Evolutionary conservation across 2,113 vertebrate species (phyloP), one percentile per base, ranked within the genome.

Genomic region (Indicator indicator): DNA sequence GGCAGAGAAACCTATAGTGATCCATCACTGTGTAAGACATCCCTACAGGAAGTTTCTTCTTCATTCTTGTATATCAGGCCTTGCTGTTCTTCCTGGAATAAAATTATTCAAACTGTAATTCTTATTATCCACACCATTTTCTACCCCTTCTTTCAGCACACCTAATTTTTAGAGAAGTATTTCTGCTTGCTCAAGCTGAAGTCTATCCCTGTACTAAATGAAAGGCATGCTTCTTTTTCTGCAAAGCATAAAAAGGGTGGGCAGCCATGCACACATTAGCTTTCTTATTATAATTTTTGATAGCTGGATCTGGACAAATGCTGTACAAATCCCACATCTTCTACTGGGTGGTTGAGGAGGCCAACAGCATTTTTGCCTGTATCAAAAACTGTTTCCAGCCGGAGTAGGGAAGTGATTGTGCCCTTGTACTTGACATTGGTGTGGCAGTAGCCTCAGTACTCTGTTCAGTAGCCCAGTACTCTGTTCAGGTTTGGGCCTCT

Each of bases 1-100:
- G 50, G 50, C 30, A 65, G 42, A 83, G 72, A 77, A 83, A 42
- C 30, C 65, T 64, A 54, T 4, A 38, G 32, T 0, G 1, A 85
- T 54, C 8, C 38, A 33, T 48, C 74, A 62, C 16, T 15, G 44
- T 1, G 0, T 30, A 11, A 33, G 54, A 46, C 16, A 68, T 1
- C 32, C n/a, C 27, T 30, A n/a, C 26, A 54, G 52, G 36, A 65
- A 54, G 9, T 15, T 71, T 38, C 14, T 64, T 58, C 48, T 74
- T 63, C 56, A 75, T 50, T 68, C 63, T 58, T 28, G 12, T 46
- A 65, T 59, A 46, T 17, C 27, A 54, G 12, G 6, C 30, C 54
- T 17, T 64, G 33, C 42, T 33, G 6, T 65, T 55, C 52, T 46
- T 72, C 44, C 59, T 55, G 24, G 46, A 55, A 67, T 32, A 60